Evolutionary conservation across 2,797 vertebrate genomes (phyloP).

Genomic region (Neopelma chrysocephalum): DNA sequence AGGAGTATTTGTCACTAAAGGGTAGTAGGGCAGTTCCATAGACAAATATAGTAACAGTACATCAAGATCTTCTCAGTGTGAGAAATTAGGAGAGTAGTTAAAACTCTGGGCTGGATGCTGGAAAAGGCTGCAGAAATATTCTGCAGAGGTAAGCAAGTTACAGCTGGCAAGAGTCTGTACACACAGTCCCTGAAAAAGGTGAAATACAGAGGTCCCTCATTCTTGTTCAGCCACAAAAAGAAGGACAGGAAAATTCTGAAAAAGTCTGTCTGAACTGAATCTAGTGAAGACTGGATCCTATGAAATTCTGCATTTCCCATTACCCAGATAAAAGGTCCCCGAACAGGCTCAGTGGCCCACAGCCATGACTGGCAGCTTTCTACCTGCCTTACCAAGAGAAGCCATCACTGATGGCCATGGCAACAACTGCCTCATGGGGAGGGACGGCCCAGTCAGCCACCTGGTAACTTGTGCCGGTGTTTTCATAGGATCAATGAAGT

Average conservation of each 20-base stretch:
- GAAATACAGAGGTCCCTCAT: background rate
- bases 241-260: background rate
- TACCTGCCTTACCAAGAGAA: background rate
- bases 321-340: background rate
- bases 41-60: background rate
- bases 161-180: background rate
- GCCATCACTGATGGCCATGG: rapidly evolving
- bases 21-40: background rate
- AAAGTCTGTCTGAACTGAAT: background rate
- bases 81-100: background rate
- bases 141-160: background rate
- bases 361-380: background rate
- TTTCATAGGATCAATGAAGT: background rate
- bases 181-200: background rate
- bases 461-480: background rate
- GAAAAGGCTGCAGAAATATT: background rate
- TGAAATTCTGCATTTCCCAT: background rate
- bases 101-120: background rate
- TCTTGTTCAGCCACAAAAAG: background rate
- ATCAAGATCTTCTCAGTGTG: background rate
- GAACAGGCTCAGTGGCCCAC: background rate
- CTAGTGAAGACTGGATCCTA: background rate
- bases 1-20: background rate
- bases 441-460: background rate
- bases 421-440: rapidly evolving